phyloP scores from a whole-genome alignment of 2,888 invertebrate species.

The Poecilobothrus nobilitatus region DNA sequence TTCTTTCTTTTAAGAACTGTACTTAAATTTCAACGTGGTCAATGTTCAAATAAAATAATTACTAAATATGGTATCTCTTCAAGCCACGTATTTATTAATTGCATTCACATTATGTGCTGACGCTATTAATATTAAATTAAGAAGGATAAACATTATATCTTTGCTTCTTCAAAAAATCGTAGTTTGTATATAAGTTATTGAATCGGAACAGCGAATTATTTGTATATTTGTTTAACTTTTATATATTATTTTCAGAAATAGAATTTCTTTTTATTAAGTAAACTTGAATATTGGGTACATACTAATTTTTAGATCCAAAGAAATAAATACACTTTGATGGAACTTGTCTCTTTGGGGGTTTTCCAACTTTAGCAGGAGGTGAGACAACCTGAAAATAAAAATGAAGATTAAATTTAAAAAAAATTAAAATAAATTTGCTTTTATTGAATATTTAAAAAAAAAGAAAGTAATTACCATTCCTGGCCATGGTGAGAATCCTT shows the following conservation, averaged over 20 bases:
- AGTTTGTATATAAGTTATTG: too few species aligned
- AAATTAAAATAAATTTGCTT: neutral
- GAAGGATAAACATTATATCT: too few species aligned
- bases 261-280: constrained; percentile 9
- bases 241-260: too few species aligned
- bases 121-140: too few species aligned
- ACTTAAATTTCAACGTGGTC: too few species aligned
- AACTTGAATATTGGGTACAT: constrained; percentile 48
- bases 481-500: constrained; percentile 94
- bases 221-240: too few species aligned
- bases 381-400: constrained; percentile 64
- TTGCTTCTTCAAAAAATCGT: too few species aligned
- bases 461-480: constrained; percentile 74
- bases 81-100: too few species aligned
- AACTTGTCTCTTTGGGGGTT: constrained; percentile 60
- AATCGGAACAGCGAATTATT: too few species aligned
- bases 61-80: constrained; percentile 9
- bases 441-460: constrained; percentile 10
- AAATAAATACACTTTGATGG: constrained; percentile 81
- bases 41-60: constrained; percentile 18
- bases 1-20: too few species aligned
- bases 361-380: constrained; percentile 58
- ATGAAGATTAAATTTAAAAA: too few species aligned
- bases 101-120: too few species aligned
- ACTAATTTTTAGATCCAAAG: constrained; percentile 93